Evolutionary conservation across 2,113 vertebrate species (phyloP).

Genomic region (Nannobrachium achirus): DNA sequence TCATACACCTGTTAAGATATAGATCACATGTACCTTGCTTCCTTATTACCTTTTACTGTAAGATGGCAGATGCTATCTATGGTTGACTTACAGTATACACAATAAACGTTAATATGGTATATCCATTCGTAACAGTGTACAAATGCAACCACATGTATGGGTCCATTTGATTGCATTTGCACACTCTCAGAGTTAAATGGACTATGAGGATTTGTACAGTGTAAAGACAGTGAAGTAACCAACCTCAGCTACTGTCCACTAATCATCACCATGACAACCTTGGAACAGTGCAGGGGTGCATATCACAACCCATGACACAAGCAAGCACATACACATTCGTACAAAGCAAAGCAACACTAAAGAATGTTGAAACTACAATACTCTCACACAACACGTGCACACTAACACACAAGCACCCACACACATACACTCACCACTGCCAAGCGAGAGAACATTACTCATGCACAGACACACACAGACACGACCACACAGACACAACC

Average conservation of each 20-base stretch:
- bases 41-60: background rate
- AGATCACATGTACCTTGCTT: conserved; percentile 16
- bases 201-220: too few species aligned
- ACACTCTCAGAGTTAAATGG: too few species aligned
- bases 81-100: background rate
- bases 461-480: background rate
- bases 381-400: background rate
- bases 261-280: conserved; percentile 59
- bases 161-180: too few species aligned
- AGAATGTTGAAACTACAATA: too few species aligned
- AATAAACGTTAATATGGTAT: too few species aligned
- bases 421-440: background rate
- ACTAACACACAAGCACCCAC: background rate
- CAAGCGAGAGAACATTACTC: background rate
- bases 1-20: conserved; percentile 19
- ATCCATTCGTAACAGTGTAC: background rate
- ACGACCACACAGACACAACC: background rate
- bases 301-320: conserved; percentile 20
- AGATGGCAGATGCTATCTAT: background rate
- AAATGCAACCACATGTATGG: too few species aligned
- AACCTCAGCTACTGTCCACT: conserved; percentile 15
- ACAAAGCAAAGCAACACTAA: too few species aligned
- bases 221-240: background rate
- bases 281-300: conserved; percentile 30
- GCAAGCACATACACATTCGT: background rate